Evolutionary conservation across 2,113 vertebrate genomes (phyloP), one percentile per base, ranked within the genome.

Genomic region (Odontophorus gujanensis): DNA sequence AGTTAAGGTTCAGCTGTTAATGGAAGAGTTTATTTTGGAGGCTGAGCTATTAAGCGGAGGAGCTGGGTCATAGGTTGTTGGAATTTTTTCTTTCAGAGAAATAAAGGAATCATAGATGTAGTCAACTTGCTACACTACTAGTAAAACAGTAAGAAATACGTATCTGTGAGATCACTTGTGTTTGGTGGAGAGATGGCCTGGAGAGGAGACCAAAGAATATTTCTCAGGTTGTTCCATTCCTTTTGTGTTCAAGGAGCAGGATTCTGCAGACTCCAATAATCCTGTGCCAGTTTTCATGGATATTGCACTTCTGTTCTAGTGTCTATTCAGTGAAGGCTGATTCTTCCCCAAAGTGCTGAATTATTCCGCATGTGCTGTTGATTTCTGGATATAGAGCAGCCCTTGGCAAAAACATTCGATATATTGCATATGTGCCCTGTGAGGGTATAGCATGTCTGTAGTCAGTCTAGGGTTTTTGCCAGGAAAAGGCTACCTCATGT

Each of bases 401-500:
- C 51, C 43, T 93, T 94, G 93, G 93, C 95, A 90, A 65, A 91
- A 86, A 30, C 38, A 51, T 83, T 55, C 88, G 42, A 40, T 95
- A 93, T 68, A 65, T 48, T 95, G 95, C 92, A 94, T 57, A 86
- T 94, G 92, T 96, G 95, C 96, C 95, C 93, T 95, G 80, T 62
- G 95, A 95, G 96, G 93, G 95, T 95, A 95, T 93, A 94, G 57
- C 80, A 51, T 94, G 95, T 96, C 96, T 96, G 88, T 72, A 95
- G 93, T 92, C 88, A 92, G 93, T 90, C 96, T 96, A 81, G 83
- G 47, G 80, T 63, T 96, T 93, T 94, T 90, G 96, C 96, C 96
- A 96, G 96, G 96, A 96, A 96, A 96, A 96, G 90, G 73, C 93
- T 95, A 87, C 96, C 90, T 96, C 96, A 96, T 96, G 95, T 96